These are phyloP conservation scores for Lochmaea capreae DNA, from an alignment of 2,888 invertebrate genomes.

Conservation along the genomic window DNA sequence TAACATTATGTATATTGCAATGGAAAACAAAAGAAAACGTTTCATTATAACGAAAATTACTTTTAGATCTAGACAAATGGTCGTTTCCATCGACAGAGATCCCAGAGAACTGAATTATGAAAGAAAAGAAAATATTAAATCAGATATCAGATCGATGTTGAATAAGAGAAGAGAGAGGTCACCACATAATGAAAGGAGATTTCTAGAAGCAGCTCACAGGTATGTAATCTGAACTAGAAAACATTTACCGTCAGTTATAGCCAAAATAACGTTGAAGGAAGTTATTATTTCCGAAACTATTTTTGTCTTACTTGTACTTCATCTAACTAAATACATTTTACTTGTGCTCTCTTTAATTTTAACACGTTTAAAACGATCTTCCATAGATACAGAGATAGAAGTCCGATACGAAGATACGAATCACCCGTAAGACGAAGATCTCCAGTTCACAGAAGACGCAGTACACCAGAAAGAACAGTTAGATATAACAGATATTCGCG, in stretches of 20 bases:
- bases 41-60: background rate
- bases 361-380: background rate
- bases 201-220: background rate
- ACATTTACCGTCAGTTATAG: too few species aligned
- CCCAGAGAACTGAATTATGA: slow-evolving; percentile 29
- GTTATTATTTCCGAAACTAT: too few species aligned
- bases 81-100: slow-evolving; percentile 54
- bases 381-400: slow-evolving; percentile 21
- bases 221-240: background rate
- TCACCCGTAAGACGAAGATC: slow-evolving; percentile 36
- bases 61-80: slow-evolving; percentile 53
- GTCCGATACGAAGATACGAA: slow-evolving; percentile 27
- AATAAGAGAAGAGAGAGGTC: slow-evolving; percentile 39
- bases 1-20: background rate
- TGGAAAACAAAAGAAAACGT: background rate
- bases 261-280: too few species aligned
- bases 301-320: too few species aligned
- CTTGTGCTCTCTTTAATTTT: too few species aligned
- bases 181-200: slow-evolving; percentile 15
- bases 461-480: slow-evolving; percentile 40
- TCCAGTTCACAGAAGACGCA: slow-evolving; percentile 29
- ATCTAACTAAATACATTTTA: too few species aligned
- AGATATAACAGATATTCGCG: slow-evolving; percentile 4
- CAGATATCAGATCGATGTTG: slow-evolving; percentile 40
- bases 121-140: slow-evolving; percentile 40